Base-by-base conservation (phyloP, 2,797 vertebrate species). In the Mionectes olivaceus region DNA sequence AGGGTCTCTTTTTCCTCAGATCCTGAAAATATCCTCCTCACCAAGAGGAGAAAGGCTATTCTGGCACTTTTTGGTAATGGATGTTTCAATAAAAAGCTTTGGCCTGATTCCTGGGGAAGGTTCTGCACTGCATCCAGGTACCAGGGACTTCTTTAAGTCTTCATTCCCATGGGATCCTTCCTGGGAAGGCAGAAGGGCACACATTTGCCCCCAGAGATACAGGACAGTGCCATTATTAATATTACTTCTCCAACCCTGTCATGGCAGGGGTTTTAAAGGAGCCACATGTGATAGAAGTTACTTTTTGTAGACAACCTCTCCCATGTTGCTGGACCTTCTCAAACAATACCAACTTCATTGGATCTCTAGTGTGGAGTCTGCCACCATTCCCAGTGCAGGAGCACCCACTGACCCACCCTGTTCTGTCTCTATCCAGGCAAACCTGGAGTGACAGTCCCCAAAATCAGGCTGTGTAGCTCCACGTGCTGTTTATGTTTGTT, bases 271-370 rank as follows among this genome's bases (percentile, higher is more conserved):
- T 46, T 91, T 75, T 65, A 56, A 39, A 33, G 39, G 21, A 90
- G 13, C 41, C 44, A 23, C 0, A 0, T 11, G 23, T 12, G 28
- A 47, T n/a, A 13, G 17, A 43, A 56, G n/a, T 41, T 39, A n/a
- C 21, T 24, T 18, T 61, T 41, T 50, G 37, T 3, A 84, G 22
- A 63, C 6, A 53, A 19, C 17, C 17, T 25, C 39, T 67, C 13
- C 19, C 2, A 2, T 8, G 10, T 3, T 75, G 32, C 74, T 82
- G 63, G 32, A 33, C 15, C n/a, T 71, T n/a, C 53, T 46, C 43
- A 70, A 24, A 53, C 6, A 35, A 37, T 46, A 52, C 18, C 47
- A 83, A 0, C 52, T 37, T 30, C 47, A 37, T 11, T 37, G 47
- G 13, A 50, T 30, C 43, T 65, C 50, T 75, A 76, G 30, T 16